phyloP scores from a whole-genome alignment of 1,140 invertebrate species.

The Lepidurus couesii region DNA sequence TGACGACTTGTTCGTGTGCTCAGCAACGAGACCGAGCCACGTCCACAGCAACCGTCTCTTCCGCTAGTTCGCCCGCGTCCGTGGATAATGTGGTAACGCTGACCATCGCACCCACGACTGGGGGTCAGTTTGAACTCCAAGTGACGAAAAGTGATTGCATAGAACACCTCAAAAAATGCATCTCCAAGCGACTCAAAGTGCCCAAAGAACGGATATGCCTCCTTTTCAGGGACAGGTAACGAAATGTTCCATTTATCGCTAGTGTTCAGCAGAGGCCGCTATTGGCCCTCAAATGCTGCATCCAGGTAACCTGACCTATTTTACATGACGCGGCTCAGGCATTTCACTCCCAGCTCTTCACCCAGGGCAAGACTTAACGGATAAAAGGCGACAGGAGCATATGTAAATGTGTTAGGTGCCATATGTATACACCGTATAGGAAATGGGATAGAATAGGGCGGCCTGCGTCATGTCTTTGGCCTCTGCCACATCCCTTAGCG shows the following conservation, averaged over 20 bases:
- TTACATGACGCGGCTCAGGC: background rate
- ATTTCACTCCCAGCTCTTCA: background rate
- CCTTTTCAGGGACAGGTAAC: slow-evolving; percentile 80
- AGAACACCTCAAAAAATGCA: slow-evolving; percentile 79
- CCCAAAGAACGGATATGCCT: slow-evolving; percentile 86
- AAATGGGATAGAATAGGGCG: too few relatives aligned
- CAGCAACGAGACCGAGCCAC: slow-evolving; percentile 28
- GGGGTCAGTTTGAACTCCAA: slow-evolving; percentile 77
- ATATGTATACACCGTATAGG: too few relatives aligned
- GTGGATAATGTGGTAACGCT: slow-evolving; percentile 24
- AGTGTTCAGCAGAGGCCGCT: background rate
- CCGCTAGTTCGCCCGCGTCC: background rate
- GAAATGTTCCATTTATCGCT: slow-evolving; percentile 26
- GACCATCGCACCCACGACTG: slow-evolving; percentile 66
- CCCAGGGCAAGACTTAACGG: too few relatives aligned
- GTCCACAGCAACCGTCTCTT: slow-evolving; percentile 2
- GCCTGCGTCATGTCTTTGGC: too few relatives aligned
- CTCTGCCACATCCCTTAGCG: too few relatives aligned
- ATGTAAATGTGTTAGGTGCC: too few relatives aligned
- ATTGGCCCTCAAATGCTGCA: background rate
- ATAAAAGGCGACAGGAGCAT: too few relatives aligned
- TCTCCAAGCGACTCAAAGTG: slow-evolving; percentile 86
- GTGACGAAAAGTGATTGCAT: slow-evolving; percentile 71
- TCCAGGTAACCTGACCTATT: background rate
- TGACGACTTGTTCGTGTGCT: slow-evolving; percentile 32